Conservation (phyloP, 2,888 invertebrate genomes). For the Graphium colonna region DNA sequence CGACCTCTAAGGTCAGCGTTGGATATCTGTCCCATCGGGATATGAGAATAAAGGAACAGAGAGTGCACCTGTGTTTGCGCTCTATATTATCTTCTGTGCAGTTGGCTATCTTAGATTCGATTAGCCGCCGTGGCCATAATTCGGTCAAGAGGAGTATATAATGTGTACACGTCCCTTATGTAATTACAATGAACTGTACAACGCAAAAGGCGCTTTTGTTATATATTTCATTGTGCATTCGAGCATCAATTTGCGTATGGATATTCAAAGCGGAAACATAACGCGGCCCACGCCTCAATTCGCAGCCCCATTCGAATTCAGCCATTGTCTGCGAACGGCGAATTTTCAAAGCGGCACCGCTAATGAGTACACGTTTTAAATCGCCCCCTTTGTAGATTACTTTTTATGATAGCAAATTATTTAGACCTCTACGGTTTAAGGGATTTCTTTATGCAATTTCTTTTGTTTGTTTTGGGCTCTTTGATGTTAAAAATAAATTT, state of each 20-base stretch:
- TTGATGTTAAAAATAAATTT: too few relatives aligned
- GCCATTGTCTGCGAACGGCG: constrained; percentile 10
- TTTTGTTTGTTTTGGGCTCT: background rate
- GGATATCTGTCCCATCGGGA: too few relatives aligned
- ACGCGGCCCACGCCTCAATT: background rate
- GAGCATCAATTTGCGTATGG: constrained; percentile 12
- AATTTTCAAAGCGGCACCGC: constrained; percentile 11
- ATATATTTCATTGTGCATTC: constrained; percentile 8
- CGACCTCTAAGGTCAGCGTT: too few relatives aligned
- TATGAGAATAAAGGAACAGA: too few relatives aligned
- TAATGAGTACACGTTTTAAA: constrained; percentile 15
- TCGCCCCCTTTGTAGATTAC: constrained; percentile 11
- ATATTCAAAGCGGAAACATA: constrained; percentile 15
- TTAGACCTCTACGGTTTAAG: background rate
- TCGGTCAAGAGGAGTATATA: too few relatives aligned
- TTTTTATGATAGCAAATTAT: constrained; percentile 7
- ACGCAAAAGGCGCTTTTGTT: constrained; percentile 9
- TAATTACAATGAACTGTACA: background rate
- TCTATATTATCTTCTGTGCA: too few relatives aligned
- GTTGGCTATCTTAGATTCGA: too few relatives aligned
- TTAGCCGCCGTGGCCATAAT: too few relatives aligned
- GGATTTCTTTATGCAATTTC: background rate
- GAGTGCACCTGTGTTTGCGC: too few relatives aligned
- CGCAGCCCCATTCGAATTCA: constrained; percentile 8
- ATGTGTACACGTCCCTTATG: background rate